Base-by-base conservation (phyloP, 2,113 vertebrate species). In the Mustela nigripes region DNA sequence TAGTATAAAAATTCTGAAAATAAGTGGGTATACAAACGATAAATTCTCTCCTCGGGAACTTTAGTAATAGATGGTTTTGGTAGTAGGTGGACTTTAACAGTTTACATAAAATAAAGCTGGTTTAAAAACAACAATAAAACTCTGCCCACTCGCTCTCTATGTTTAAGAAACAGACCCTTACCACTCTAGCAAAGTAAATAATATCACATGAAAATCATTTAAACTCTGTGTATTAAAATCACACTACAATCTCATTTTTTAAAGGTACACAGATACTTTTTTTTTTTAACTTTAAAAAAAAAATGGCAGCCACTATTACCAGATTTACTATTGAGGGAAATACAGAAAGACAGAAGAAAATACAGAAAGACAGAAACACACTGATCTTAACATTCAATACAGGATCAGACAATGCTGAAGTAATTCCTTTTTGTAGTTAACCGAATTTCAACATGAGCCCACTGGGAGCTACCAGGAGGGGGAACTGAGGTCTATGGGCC, bases 1-100 rank as follows among this genome's bases (percentile, higher is more conserved):
- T 69, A 60, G 39, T 24, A 7, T 24, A 91, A 94, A 95, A 36
- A 62, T 50, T 94, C 15, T 79, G 21, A 69, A 95, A 96, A 88
- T 91, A 86, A 16, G 2, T 28, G 85, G 10, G 33, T 36, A 83
- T 39, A 67, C 50, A 91, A 88, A 12, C 19, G 83, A 36, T 11
- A 79, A 24, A 71, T 65, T 94, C 14, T 89, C 76, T 85, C 28
- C 56, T 80, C 63, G 39, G 11, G 33, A 33, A 92, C 92, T 94
- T 85, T 65, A 88, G 19, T 45, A 88, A 76, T 19, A 87, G 21
- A 16, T 58, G 31, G 80, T 74, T 92, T 39, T n/a, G 36, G 39
- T 33, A 65, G 56, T 78, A 80, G 18, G 42, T 24, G 67, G 36
- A 83, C 10, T 83, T 89, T 36, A 94, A 86, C 3, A 79, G 16